phyloP scores from a whole-genome alignment of 1,140 invertebrate genomes.

The Theocolax elegans region DNA sequence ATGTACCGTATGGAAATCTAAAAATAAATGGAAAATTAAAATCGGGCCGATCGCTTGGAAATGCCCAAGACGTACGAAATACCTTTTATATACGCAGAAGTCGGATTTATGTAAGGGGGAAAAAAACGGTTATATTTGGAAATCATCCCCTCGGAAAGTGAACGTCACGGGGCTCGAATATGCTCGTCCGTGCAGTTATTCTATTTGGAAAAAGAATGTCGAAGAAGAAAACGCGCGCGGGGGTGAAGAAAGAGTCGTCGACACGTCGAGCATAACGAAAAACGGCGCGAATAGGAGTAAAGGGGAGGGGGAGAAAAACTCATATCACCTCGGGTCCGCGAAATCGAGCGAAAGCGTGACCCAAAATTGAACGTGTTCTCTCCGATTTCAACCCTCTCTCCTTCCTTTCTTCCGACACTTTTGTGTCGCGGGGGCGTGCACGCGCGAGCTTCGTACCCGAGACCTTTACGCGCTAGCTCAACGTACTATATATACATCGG shows the following conservation, averaged over 20 bases:
- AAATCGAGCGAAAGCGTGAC: constrained; percentile 7
- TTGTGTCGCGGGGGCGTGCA: neutral
- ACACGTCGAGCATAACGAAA: neutral
- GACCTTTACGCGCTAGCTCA: neutral
- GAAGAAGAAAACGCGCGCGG: neutral
- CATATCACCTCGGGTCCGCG: neutral
- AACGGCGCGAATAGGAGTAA: neutral
- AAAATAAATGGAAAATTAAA: too few species aligned
- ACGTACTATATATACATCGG: neutral
- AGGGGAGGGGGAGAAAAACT: neutral
- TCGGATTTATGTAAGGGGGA: too few species aligned
- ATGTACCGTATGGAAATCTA: too few species aligned
- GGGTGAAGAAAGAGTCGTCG: neutral
- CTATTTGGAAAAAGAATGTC: neutral
- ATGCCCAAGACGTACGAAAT: too few species aligned
- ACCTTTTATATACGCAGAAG: too few species aligned
- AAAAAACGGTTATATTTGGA: too few species aligned
- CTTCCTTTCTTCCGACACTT: neutral
- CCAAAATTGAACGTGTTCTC: constrained; percentile 13
- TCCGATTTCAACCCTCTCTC: too few species aligned
- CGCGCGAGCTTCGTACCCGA: too few species aligned
- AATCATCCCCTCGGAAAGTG: too few species aligned
- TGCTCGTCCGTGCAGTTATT: constrained; percentile 1
- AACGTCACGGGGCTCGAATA: too few species aligned
- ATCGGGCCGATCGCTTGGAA: too few species aligned